Evolutionary conservation across 2,113 vertebrate species (phyloP), one percentile per base, ranked within the genome.

Genomic region (Patagioenas fasciata): DNA sequence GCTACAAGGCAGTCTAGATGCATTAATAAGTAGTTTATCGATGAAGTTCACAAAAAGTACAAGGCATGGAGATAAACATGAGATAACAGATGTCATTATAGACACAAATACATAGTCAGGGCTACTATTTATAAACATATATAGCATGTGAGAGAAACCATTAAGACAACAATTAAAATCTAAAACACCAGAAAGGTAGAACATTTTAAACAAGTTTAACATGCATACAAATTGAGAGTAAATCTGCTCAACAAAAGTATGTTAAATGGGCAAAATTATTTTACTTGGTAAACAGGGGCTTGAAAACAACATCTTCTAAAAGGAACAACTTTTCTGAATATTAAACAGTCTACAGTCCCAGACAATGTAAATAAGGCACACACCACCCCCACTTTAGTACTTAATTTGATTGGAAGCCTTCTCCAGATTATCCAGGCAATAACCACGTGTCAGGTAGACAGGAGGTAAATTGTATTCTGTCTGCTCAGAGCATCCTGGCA

Each of bases 401-500:
- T 95, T 93, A 86, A 93, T 88, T 89, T 89, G 84, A 92, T 72
- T 82, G 71, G 89, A 86, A 93, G 57, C 78, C 92, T 95, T 88
- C 71, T 91, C 80, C 81, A 92, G 92, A 96, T 94, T 92, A 96
- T 51, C 88, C 13, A 3, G 93, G 87, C 72, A 94, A 93, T 95
- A 96, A 97, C 95, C 86, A 96, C 81, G 95, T 91, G 97, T 93
- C 97, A 97, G 95, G 92, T 97, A 96, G 96, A 97, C 81, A 93
- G 89, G 95, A 97, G 90, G 96, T 81, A 89, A 91, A 95, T 93
- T 97, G 94, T 92, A 80, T 79, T 79, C 90, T 88, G 80, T 56
- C 95, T 96, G 72, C 85, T 93, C 86, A 91, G 19, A 94, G 90
- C 87, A 85, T 82, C 65, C 93, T 91, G 88, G 91, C 95, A 96